Evolutionary conservation across 1,140 invertebrate species (phyloP).

Genomic region (Drosophila guanche): DNA sequence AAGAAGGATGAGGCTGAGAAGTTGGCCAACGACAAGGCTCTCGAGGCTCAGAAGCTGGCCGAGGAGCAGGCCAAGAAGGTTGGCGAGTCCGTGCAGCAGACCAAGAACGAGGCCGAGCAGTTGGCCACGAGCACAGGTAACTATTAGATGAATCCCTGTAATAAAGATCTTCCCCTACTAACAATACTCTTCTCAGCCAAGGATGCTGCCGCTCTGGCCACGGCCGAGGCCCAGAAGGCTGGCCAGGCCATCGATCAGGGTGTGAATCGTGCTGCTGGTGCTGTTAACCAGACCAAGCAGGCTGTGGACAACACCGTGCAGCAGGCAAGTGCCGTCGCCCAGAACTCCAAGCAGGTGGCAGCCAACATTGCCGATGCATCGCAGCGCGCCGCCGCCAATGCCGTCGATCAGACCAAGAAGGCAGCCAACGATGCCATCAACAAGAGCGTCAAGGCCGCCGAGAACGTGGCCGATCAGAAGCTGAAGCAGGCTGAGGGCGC

Average conservation of each 20-base stretch:
- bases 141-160: not conserved
- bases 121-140: slow-evolving; percentile 84
- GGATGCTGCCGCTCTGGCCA: slow-evolving; percentile 75
- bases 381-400: slow-evolving; percentile 75
- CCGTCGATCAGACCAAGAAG: slow-evolving; percentile 82
- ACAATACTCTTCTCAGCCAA: slow-evolving; percentile 50
- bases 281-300: slow-evolving; percentile 74
- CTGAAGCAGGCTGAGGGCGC: slow-evolving; percentile 78
- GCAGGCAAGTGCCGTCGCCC: slow-evolving; percentile 64
- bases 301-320: slow-evolving; percentile 75
- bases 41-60: slow-evolving; percentile 85
- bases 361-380: slow-evolving; percentile 77
- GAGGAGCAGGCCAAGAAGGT: slow-evolving; percentile 86
- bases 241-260: slow-evolving; percentile 74
- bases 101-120: slow-evolving; percentile 84
- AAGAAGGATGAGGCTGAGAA: slow-evolving; percentile 87
- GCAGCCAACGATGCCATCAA: slow-evolving; percentile 83
- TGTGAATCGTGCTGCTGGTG: slow-evolving; percentile 66
- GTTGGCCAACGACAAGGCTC: slow-evolving; percentile 85
- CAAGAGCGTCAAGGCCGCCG: slow-evolving; percentile 82
- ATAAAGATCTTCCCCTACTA: not conserved
- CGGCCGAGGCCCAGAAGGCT: slow-evolving; percentile 76
- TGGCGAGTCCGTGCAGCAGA: slow-evolving; percentile 85
- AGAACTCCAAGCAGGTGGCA: slow-evolving; percentile 78
- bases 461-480: slow-evolving; percentile 78